A percentile compares a stretch with the other conserved stretches of the same genome.
phyloP scores from a whole-genome alignment of 2,888 invertebrate genomes.

The Cosmopolites sordidus region DNA sequence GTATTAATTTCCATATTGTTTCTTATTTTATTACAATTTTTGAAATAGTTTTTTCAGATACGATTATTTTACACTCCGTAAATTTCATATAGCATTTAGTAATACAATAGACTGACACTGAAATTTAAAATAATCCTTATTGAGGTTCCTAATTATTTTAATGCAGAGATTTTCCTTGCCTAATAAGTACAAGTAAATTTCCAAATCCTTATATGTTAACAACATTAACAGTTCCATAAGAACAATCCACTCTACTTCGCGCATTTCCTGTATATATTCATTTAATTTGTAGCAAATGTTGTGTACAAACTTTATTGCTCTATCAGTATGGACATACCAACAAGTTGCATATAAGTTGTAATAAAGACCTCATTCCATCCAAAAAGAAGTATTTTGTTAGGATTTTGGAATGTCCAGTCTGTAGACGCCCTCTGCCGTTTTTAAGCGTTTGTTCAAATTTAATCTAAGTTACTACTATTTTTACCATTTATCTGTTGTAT shows the following conservation, averaged over 20 bases:
- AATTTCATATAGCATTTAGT: constrained; percentile 1
- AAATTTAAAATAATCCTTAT: neutral
- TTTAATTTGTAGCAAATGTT: constrained; percentile 13
- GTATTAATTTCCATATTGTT: too few relatives aligned
- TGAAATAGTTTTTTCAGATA: too few relatives aligned
- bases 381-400: too few relatives aligned
- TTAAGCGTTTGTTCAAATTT: constrained; percentile 11
- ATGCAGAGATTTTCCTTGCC: neutral
- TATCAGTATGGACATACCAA: constrained; percentile 1
- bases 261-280: constrained; percentile 6
- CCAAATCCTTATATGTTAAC: neutral
- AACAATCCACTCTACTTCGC: neutral
- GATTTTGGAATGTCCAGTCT: neutral
- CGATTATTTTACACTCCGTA: neutral
- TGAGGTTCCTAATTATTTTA: neutral
- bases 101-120: neutral
- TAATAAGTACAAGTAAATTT: neutral
- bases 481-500: constrained; percentile 9
- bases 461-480: constrained; percentile 10
- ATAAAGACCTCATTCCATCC: too few relatives aligned
- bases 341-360: too few relatives aligned
- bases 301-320: constrained; percentile 5
- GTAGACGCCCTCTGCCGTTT: neutral
- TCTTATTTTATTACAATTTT: too few relatives aligned
- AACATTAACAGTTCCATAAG: neutral